Evolutionary conservation across 2,797 vertebrate genomes (phyloP).

Genomic region (Chromobotia macracanthus): DNA sequence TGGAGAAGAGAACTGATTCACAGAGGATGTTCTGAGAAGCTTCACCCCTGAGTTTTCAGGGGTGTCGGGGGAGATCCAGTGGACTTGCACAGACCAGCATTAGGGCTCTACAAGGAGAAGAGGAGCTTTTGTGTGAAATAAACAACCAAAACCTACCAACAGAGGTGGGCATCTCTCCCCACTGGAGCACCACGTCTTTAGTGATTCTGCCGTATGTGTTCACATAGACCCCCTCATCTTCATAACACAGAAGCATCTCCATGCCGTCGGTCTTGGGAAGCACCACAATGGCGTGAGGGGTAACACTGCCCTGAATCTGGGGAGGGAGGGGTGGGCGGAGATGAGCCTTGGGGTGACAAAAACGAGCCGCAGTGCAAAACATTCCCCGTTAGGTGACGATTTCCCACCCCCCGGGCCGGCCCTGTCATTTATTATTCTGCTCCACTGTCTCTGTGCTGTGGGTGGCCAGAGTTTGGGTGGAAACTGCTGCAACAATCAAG

Average conservation of each 20-base stretch:
- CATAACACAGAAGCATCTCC: constrained; percentile 99
- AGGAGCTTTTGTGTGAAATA: constrained; percentile 60
- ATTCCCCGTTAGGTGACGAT: constrained; percentile 60
- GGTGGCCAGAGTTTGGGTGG: constrained; percentile 54
- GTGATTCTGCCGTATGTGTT: constrained; percentile 98
- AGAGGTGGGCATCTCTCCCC: constrained; percentile 99
- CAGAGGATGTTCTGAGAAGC: background rate
- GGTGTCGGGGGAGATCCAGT: constrained; percentile 15
- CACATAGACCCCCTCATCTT: constrained; percentile 97
- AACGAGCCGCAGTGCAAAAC: constrained; percentile 59
- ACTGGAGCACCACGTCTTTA: constrained; percentile 99
- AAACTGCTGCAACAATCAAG: constrained; percentile 80
- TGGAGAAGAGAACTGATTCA: constrained; percentile 1
- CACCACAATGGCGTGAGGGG: constrained; percentile 97
- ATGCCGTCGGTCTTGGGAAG: constrained; percentile 98
- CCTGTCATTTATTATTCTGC: constrained; percentile 27
- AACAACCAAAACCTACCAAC: constrained; percentile 88
- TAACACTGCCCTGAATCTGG: constrained; percentile 98
- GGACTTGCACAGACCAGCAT: constrained; percentile 23
- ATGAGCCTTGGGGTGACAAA: constrained; percentile 63
- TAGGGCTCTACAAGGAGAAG: constrained; percentile 59
- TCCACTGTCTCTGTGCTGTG: constrained; percentile 13
- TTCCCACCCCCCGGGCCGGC: constrained; percentile 36
- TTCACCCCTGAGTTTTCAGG: constrained; percentile 1
- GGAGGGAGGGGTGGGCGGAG: constrained; percentile 59